phyloP scores from a whole-genome alignment of 2,797 vertebrate genomes.

The Rhabdophis nuchalis region DNA sequence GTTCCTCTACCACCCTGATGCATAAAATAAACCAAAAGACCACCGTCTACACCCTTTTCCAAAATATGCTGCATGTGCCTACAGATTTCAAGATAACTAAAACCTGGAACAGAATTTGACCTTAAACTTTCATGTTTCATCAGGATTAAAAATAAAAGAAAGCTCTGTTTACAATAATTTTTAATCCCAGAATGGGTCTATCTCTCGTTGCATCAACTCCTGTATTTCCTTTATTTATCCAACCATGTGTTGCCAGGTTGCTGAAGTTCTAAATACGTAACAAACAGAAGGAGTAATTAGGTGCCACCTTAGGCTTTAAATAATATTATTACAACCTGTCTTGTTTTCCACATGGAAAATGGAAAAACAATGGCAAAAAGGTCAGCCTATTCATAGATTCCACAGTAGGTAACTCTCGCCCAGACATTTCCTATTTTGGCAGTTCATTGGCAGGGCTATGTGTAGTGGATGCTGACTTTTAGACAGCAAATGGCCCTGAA shows the following conservation, averaged over 20 bases:
- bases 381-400: constrained; percentile 39
- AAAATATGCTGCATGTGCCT: background rate
- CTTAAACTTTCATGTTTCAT: background rate
- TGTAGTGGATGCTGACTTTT: constrained; percentile 16
- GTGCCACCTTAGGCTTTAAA: constrained; percentile 13
- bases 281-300: constrained; percentile 13
- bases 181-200: background rate
- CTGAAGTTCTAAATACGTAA: background rate
- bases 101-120: background rate
- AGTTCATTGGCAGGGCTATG: constrained; percentile 8
- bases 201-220: background rate
- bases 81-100: background rate
- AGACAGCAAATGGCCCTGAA: background rate
- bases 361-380: constrained; percentile 23
- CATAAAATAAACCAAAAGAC: too few species aligned
- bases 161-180: background rate
- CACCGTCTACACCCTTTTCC: background rate
- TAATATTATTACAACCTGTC: constrained; percentile 34
- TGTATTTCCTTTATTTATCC: background rate
- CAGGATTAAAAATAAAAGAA: background rate
- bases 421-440: constrained; percentile 43
- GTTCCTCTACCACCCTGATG: background rate
- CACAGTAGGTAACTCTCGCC: constrained; percentile 30
- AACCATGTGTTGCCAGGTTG: background rate
- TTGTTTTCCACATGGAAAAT: constrained; percentile 38